Percentiles rank a stretch among this genome's conserved stretches.
phyloP scores from a whole-genome alignment of 2,797 vertebrate genomes.

The Poeciliopsis gracilis region DNA sequence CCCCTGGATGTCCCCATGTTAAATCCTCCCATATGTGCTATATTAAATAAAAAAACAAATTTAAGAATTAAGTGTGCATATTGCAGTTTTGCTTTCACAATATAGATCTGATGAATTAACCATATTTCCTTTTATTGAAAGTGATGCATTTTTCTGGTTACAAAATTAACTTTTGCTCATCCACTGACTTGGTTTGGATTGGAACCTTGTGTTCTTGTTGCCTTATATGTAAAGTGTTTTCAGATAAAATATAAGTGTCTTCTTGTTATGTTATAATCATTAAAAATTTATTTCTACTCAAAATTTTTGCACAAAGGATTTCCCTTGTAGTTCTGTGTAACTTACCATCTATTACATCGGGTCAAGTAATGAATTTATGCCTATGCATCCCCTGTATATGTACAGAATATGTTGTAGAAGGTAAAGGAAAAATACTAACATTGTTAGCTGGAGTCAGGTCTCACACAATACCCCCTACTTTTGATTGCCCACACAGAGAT shows the following conservation, averaged over 20 bases:
- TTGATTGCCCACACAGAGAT: neutral
- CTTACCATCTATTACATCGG: neutral
- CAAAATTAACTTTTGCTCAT: neutral
- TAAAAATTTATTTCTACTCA: neutral
- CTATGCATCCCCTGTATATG: neutral
- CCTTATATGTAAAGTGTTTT: neutral
- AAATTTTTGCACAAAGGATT: neutral
- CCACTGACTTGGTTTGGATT: neutral
- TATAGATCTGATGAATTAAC: neutral
- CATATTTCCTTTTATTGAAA: neutral
- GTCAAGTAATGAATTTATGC: neutral
- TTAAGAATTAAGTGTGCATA: neutral
- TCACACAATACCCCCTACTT: neutral
- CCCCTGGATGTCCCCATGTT: too few relatives aligned
- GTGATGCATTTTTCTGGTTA: neutral
- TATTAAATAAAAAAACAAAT: neutral
- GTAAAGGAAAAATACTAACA: neutral
- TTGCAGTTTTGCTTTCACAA: neutral
- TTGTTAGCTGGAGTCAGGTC: neutral
- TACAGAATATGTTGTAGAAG: neutral
- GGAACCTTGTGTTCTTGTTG: neutral
- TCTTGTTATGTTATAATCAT: neutral
- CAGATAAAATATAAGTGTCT: neutral
- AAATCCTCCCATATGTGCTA: too few relatives aligned
- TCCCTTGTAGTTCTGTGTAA: neutral